Conservation (phyloP, 2,113 vertebrate species). For the Neodon shergylaensis region DNA sequence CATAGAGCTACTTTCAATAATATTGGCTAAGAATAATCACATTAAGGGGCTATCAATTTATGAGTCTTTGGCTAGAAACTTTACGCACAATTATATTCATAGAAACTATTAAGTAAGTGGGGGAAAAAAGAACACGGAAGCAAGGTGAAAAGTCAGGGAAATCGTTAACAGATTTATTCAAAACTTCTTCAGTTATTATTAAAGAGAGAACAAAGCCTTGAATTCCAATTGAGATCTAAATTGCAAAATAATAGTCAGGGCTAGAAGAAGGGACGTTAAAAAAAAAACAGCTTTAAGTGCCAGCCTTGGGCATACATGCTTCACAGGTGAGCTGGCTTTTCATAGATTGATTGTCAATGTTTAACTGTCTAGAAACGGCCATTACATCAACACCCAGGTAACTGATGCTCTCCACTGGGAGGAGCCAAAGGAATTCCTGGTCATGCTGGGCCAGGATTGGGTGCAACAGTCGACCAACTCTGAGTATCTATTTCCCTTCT, state of each 20-base stretch:
- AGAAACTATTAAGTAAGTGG: conserved; percentile 50
- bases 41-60: conserved; percentile 49
- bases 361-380: neutral
- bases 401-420: neutral
- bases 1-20: conserved; percentile 41
- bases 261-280: neutral
- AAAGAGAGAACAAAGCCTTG: neutral
- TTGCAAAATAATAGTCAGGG: conserved; percentile 8
- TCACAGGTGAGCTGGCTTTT: neutral
- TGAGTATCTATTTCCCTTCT: neutral
- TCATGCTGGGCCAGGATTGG: neutral
- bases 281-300: neutral
- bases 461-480: neutral
- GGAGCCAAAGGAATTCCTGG: neutral
- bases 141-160: conserved; percentile 51
- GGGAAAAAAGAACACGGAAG: neutral
- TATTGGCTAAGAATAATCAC: conserved; percentile 61
- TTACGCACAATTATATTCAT: conserved; percentile 64
- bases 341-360: neutral
- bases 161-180: conserved; percentile 55
- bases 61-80: conserved; percentile 34
- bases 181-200: neutral
- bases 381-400: neutral
- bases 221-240: conserved; percentile 52
- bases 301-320: neutral